phyloP scores from a whole-genome alignment of 2,113 vertebrate genomes.

The Globicephala melas region DNA sequence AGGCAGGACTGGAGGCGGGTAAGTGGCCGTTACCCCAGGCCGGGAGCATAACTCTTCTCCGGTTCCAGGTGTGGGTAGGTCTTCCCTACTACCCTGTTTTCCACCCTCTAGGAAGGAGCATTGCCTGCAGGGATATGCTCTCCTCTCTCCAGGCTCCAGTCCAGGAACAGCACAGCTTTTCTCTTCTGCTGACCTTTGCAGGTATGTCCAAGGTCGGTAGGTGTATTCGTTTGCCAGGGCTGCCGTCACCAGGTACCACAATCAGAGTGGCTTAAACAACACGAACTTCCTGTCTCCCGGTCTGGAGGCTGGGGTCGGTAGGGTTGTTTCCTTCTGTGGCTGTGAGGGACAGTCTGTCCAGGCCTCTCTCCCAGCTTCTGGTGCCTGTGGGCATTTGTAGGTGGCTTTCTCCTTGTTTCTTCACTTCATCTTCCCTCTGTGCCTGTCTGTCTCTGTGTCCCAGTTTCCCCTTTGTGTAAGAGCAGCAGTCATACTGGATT shows the following conservation, averaged over 20 bases:
- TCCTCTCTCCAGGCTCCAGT: background rate
- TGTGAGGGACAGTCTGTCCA: background rate
- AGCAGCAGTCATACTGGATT: background rate
- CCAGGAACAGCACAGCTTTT: background rate
- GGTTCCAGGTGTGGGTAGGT: too few species aligned
- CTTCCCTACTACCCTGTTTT: too few species aligned
- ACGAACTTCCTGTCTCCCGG: background rate
- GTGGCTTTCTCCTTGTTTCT: background rate
- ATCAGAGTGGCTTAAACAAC: background rate
- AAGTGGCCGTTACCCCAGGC: background rate
- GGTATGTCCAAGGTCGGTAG: background rate
- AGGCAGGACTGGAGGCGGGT: background rate
- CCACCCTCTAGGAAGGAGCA: background rate
- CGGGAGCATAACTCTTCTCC: background rate
- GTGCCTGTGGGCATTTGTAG: background rate
- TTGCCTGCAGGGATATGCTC: rapidly evolving
- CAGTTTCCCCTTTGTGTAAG: background rate
- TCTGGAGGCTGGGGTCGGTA: background rate
- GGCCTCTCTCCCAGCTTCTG: background rate
- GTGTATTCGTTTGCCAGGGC: background rate
- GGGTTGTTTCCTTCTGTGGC: background rate
- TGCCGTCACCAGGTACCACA: background rate
- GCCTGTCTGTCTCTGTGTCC: background rate
- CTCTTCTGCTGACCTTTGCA: background rate
- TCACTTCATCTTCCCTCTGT: background rate